Evolutionary conservation across 1,140 invertebrate genomes (phyloP), one percentile per base, ranked within the genome.

Genomic region (Ceratosolen fusciceps): DNA sequence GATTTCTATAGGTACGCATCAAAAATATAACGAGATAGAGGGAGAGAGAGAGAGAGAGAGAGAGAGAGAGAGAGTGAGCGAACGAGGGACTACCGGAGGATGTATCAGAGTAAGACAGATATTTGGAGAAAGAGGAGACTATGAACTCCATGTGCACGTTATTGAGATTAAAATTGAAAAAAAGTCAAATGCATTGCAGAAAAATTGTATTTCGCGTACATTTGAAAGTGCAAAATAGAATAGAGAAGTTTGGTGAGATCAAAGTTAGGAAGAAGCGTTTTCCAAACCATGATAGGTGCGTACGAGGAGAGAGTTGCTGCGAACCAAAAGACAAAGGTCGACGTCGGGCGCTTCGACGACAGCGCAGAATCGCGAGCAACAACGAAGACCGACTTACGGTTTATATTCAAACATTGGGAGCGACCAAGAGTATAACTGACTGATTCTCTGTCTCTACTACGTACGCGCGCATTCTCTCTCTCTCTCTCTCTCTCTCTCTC

Each of bases 341-440:
- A 56, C 74, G 74, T 60, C 60, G 77, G 26, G 68, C 74, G 62
- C 31, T 39, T 78, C 82, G 82, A 83, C 82, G 82, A 83, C 84
- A 82, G 85, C 86, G 86, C 86, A 87, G 86, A 83, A 85, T 85
- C 86, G 78, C 68, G 43, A 81, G 71, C 76, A 68, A 54, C 56
- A 80, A 77, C 68, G 68, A 43, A 78, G 68, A 77, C 12, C 24
- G 37, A 68, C 54, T 67, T n/a, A 26, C 43, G 19, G 39, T 62
- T 74, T 62, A 65, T 62, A 74, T 29, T 60, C 37, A 19, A 12
- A 67, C 29, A 67, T 31, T 4, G 60, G 5, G 34, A 65, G 8
- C 19, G n/a, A 31, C 16, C 60, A 10, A 14, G 67, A 43, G 72
- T 14, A 71, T 26, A 19, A 52, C 19, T 52, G n/a, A 52, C 26